These are phyloP conservation scores for Copidosoma aretas DNA, from an alignment of 2,888 invertebrate genomes.

Conservation along the genomic window DNA sequence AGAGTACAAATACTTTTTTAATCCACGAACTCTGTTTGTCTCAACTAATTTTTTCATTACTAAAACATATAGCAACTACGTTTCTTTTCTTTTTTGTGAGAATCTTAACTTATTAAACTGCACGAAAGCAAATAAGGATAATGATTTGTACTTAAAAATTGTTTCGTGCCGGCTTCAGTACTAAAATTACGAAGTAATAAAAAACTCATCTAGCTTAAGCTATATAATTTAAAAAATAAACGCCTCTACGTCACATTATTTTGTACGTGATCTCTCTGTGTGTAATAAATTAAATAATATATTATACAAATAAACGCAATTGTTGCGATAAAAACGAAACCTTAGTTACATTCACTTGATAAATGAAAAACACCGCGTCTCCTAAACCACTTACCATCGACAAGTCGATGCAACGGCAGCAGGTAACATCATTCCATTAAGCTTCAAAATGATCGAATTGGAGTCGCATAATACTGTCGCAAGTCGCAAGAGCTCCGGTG, in stretches of 20 bases:
- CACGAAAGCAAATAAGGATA: constrained; percentile 6
- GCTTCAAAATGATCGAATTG: too few species aligned
- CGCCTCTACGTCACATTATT: constrained; percentile 16
- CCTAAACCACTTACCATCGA: too few species aligned
- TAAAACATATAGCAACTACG: constrained; percentile 15
- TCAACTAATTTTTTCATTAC: constrained; percentile 17
- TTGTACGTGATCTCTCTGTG: constrained; percentile 26
- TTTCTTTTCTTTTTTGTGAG: not conserved
- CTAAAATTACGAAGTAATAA: constrained; percentile 9
- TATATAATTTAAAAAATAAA: constrained; percentile 4
- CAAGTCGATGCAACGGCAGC: too few species aligned
- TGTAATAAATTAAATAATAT: constrained; percentile 19
- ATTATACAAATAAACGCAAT: too few species aligned
- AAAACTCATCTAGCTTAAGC: constrained; percentile 17
- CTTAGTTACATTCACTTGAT: too few species aligned
- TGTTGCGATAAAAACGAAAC: too few species aligned
- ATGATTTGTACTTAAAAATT: constrained; percentile 1
- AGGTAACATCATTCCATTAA: too few species aligned
- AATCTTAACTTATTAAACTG: constrained; percentile 16
- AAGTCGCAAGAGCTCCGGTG: too few species aligned
- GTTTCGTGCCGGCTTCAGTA: constrained; percentile 9
- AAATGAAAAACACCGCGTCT: too few species aligned
- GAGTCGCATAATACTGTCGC: too few species aligned
- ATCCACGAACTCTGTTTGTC: constrained; percentile 7
- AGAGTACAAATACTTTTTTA: constrained; percentile 30